These are phyloP conservation scores for Drosophila paulistorum DNA, from an alignment of 1,140 invertebrate genomes.

Conservation along the genomic window DNA sequence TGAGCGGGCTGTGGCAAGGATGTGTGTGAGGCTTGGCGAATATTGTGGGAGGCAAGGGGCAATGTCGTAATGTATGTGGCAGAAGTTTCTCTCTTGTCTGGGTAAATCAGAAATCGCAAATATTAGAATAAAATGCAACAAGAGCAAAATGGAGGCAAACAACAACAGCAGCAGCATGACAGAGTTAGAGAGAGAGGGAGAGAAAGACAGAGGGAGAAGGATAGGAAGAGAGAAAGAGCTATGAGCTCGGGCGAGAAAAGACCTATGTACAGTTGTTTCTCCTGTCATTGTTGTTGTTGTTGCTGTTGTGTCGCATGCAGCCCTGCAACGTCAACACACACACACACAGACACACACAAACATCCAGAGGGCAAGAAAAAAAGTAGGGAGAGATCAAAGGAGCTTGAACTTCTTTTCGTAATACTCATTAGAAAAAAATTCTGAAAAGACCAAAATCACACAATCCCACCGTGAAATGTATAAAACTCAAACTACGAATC, in stretches of 20 bases:
- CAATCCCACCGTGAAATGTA: too few species aligned
- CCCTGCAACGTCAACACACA: neutral
- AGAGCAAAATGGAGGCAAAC: conserved; percentile 23
- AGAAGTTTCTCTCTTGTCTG: conserved; percentile 28
- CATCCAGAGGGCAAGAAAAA: neutral
- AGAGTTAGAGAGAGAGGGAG: neutral
- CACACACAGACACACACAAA: neutral
- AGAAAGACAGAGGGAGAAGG: neutral
- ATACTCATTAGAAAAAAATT: neutral
- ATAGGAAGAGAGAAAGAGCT: too few species aligned
- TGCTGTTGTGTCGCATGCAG: neutral
- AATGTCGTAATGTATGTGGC: neutral
- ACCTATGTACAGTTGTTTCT: conserved; percentile 1
- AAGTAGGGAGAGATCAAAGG: neutral
- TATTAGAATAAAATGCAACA: conserved; percentile 66
- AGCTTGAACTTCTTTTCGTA: neutral
- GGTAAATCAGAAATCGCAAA: conserved; percentile 67
- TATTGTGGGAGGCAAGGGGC: too few species aligned
- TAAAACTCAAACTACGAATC: neutral
- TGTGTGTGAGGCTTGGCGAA: neutral
- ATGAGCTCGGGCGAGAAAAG: neutral
- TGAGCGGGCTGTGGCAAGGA: neutral
- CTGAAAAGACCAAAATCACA: neutral
- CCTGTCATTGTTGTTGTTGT: neutral
- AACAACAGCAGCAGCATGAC: neutral